Evolutionary conservation across 2,888 invertebrate species (phyloP).

Genomic region (Cephus runcator): DNA sequence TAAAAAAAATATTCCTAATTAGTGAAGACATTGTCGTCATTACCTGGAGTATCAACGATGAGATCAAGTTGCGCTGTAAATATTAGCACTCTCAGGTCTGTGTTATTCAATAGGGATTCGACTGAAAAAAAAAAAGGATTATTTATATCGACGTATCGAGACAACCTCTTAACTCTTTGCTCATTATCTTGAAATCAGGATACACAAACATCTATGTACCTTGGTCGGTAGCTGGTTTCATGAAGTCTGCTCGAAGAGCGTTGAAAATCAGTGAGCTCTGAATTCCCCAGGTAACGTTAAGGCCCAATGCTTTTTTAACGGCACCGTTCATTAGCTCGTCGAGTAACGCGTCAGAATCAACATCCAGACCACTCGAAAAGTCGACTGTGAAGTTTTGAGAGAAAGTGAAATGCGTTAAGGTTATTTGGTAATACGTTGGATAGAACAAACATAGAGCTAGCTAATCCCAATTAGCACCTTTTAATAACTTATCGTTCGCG

Average conservation of each 20-base stretch:
- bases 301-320: constrained; percentile 74
- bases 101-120: constrained; percentile 75
- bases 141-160: background rate
- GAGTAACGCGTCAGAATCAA: constrained; percentile 50
- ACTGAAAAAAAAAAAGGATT: constrained; percentile 62
- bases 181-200: background rate
- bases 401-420: background rate
- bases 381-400: background rate
- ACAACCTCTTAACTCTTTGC: background rate
- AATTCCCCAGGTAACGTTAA: constrained; percentile 72
- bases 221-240: constrained; percentile 80
- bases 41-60: constrained; percentile 85
- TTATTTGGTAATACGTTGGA: background rate
- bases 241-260: constrained; percentile 75
- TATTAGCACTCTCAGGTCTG: constrained; percentile 75
- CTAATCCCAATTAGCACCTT: background rate
- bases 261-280: constrained; percentile 73
- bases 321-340: constrained; percentile 76
- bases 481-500: background rate
- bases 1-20: background rate
- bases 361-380: background rate
- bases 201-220: constrained; percentile 63
- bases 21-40: constrained; percentile 22
- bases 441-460: background rate
- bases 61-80: constrained; percentile 86